A percentile compares a stretch with the other conserved stretches of the same genome.
phyloP scores from a whole-genome alignment of 1,140 invertebrate species.

The Leptinotarsa texana region DNA sequence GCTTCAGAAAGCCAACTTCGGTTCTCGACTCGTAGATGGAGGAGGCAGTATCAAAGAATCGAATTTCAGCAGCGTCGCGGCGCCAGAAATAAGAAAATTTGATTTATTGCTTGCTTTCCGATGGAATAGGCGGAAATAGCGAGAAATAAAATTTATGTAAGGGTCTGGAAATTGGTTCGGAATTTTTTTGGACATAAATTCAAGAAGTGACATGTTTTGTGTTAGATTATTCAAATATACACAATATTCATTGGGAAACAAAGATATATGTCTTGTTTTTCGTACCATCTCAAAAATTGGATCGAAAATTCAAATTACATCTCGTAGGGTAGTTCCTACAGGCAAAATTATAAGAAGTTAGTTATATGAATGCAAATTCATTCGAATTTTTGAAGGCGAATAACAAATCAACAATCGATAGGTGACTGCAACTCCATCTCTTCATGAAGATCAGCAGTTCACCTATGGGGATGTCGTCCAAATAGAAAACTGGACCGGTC shows the following conservation, averaged over 20 bases:
- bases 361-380: no score
- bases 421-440: no score
- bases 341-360: no score
- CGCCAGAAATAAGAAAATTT: slow-evolving; percentile 36
- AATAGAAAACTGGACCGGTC: no score
- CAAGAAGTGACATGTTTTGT: not conserved
- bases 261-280: slow-evolving; percentile 17
- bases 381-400: no score
- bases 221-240: not conserved
- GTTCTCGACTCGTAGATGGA: slow-evolving; percentile 38
- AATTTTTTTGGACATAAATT: slow-evolving; percentile 15
- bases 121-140: slow-evolving; percentile 35
- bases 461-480: no score
- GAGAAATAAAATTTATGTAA: slow-evolving; percentile 36
- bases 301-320: no score
- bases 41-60: slow-evolving; percentile 32
- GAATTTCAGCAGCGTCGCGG: slow-evolving; percentile 37
- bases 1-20: slow-evolving; percentile 12
- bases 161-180: slow-evolving; percentile 20
- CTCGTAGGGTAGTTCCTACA: no score
- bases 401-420: no score
- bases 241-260: slow-evolving; percentile 7
- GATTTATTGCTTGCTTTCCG: slow-evolving; percentile 36
- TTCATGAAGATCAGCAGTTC: no score
- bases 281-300: not conserved